Percentiles rank a stretch among this genome's conserved stretches.
Evolutionary conservation across 2,113 vertebrate genomes (phyloP).

Genomic region (Abramis brama): DNA sequence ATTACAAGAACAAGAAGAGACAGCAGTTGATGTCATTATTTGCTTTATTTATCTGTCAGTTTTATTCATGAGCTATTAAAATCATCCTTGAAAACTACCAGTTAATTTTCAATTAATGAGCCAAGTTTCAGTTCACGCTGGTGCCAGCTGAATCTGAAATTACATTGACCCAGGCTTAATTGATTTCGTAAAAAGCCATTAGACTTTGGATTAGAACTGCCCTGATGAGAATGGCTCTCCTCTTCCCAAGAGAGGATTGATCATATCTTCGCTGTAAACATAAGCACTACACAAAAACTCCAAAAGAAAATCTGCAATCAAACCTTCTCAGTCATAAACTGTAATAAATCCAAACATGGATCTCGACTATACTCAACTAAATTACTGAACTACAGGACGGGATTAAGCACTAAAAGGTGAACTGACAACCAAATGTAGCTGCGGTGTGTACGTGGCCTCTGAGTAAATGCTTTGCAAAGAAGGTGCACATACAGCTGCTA

Average conservation of each 20-base stretch:
- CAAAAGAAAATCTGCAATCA: background rate
- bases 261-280: conserved; percentile 13
- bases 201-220: conserved; percentile 39
- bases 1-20: background rate
- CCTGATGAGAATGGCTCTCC: background rate
- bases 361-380: too few relatives aligned
- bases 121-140: conserved; percentile 32
- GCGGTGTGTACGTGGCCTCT: too few relatives aligned
- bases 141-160: conserved; percentile 40
- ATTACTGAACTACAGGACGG: too few relatives aligned
- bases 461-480: too few relatives aligned
- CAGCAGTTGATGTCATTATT: background rate
- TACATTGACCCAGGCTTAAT: conserved; percentile 43
- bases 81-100: conserved; percentile 10
- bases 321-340: too few relatives aligned
- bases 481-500: too few relatives aligned
- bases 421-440: too few relatives aligned
- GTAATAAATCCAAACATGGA: too few relatives aligned
- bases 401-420: too few relatives aligned
- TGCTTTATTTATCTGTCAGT: conserved; percentile 5
- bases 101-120: conserved; percentile 44
- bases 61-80: conserved; percentile 7
- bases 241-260: conserved; percentile 8
- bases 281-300: conserved; percentile 17
- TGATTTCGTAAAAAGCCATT: conserved; percentile 46